These are phyloP conservation scores for Drosophila pseudoananassae DNA, from an alignment of 1,140 invertebrate species.

Conservation along the genomic window DNA sequence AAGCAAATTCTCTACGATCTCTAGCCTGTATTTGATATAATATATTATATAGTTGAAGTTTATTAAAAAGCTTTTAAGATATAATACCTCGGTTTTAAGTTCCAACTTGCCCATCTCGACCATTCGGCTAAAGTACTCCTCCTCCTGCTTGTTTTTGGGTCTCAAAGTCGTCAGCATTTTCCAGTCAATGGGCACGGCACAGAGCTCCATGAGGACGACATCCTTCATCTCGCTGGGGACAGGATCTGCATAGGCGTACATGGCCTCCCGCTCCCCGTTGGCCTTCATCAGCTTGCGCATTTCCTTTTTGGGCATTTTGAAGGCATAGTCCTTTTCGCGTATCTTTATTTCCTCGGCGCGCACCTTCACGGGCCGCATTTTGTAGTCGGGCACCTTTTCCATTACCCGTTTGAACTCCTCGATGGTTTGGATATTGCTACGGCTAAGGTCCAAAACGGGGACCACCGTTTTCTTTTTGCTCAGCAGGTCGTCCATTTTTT, in stretches of 20 bases:
- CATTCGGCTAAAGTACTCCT: constrained; percentile 93
- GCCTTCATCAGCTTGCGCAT: constrained; percentile 66
- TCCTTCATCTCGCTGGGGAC: constrained; percentile 92
- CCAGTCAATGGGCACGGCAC: constrained; percentile 95
- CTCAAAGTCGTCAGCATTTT: constrained; percentile 94
- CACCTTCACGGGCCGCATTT: constrained; percentile 93
- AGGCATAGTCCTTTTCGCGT: constrained; percentile 86
- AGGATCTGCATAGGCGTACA: constrained; percentile 89
- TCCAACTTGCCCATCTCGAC: constrained; percentile 92
- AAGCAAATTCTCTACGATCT: constrained; percentile 87
- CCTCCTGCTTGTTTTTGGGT: constrained; percentile 92
- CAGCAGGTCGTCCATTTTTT: constrained; percentile 91
- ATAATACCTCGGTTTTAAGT: constrained; percentile 86
- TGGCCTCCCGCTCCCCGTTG: constrained; percentile 72
- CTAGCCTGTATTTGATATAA: constrained; percentile 65
- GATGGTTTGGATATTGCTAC: constrained; percentile 89
- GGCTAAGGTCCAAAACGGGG: constrained; percentile 93
- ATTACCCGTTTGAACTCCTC: constrained; percentile 93
- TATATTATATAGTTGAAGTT: background rate
- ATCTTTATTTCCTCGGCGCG: constrained; percentile 88
- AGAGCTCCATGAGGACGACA: constrained; percentile 89
- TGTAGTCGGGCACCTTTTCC: constrained; percentile 95
- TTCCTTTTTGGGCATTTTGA: constrained; percentile 84
- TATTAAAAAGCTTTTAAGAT: background rate
- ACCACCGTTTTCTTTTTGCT: constrained; percentile 92